Base-by-base conservation (phyloP, 2,113 vertebrate species). In the Thomomys bottae region DNA sequence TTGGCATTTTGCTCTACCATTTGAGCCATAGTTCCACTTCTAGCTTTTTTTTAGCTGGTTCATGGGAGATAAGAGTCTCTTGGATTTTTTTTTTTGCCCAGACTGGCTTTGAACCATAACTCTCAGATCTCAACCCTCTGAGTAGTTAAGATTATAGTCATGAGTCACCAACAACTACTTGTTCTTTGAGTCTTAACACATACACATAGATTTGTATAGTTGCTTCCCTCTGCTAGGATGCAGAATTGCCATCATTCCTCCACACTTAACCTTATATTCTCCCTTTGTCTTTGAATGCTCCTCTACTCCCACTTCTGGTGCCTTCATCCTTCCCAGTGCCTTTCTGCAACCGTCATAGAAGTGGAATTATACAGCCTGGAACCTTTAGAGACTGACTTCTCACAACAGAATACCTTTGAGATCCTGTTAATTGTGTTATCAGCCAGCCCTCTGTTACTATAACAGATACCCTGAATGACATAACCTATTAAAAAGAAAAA, bases 151-250 rank as follows among this genome's bases (percentile, higher is more conserved):
- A 54, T 54, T 54, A 17, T 12, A 54, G 49, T 54, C 49, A 18
- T 54, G 49, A 54, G 49, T 54, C 49, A 54, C 4, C 12, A 54
- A 15, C 49, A 54, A 17, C 49, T 54, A 15, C 49, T 54, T 54
- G 36, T 32, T 90, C 73, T 75, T 6, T 70, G 59, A 57, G 76
- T 91, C 92, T 86, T 86, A 38, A 70, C 49, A 71, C 34, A 32
- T 40, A 1, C 1, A 9, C 1, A 9, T 20, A 61, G 32, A 79
- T 71, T 87, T 5, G 32, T 17, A n/a, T 81, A 73, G 32, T 18
- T 21, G 72, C 40, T 54, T 20, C 32, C 40, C 17, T 21, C n/a
- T 75, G 20, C 26, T 72, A 57, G 18, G 6, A 30, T 72, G 6
- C 10, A 80, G 59, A 85, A 79, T 23, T 30, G 67, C 49, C 5